A percentile compares a stretch with the other conserved stretches of the same genome.
Conservation (phyloP, 2,888 invertebrate genomes). For the Prenolepis imparis region DNA sequence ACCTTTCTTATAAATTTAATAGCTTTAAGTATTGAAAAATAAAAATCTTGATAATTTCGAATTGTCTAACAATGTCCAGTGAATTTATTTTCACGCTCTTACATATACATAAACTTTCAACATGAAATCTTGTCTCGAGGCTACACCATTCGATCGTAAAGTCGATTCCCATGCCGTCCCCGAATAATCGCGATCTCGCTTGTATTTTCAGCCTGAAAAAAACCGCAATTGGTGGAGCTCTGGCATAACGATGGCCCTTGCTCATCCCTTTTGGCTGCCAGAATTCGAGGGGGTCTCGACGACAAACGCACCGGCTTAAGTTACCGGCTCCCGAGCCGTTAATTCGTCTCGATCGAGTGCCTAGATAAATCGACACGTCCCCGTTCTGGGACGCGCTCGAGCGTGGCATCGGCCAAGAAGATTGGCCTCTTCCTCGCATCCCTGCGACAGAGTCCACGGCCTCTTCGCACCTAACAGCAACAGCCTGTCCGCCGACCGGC, state of each 20-base stretch:
- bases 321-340: constrained; percentile 76
- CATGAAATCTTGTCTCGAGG: not conserved
- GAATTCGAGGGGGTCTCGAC: constrained; percentile 62
- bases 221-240: constrained; percentile 46
- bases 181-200: constrained; percentile 65
- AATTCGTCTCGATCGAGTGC: constrained; percentile 80
- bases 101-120: not conserved
- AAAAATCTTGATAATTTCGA: not conserved
- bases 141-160: constrained; percentile 1
- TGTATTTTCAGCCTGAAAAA: constrained; percentile 49
- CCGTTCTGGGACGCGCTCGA: constrained; percentile 67
- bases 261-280: constrained; percentile 47
- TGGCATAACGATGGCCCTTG: constrained; percentile 55
- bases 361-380: constrained; percentile 78
- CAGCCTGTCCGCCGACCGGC: constrained; percentile 28
- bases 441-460: constrained; percentile 29
- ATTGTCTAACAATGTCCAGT: not conserved
- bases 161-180: constrained; percentile 67
- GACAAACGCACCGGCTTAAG: constrained; percentile 71
- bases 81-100: not conserved
- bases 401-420: constrained; percentile 61
- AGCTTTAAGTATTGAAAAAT: not conserved
- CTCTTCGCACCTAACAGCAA: constrained; percentile 25
- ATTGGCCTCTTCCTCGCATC: constrained; percentile 34
- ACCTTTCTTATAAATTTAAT: not conserved